phyloP scores from a whole-genome alignment of 64 coral and sea anemone genomes.

The Hydrozoanthus tunicans region DNA sequence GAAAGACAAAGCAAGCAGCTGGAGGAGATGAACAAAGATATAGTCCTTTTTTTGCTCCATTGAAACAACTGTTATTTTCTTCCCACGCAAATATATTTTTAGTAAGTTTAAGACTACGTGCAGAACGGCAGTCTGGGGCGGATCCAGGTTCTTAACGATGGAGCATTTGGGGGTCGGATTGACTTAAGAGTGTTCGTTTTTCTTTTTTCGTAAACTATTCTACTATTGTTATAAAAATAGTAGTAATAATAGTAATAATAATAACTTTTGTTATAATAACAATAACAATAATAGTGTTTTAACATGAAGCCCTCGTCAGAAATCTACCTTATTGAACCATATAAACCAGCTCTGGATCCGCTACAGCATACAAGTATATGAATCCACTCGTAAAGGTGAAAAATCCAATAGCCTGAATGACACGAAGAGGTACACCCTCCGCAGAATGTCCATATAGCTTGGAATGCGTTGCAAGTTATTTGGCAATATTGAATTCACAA shows the following conservation, averaged over 20 bases:
- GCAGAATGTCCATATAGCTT: neutral
- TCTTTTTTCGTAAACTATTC: too few species aligned
- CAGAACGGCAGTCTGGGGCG: neutral
- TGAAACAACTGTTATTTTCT: constrained; percentile 22
- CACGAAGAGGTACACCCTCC: neutral
- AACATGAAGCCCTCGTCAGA: neutral
- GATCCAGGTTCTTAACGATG: constrained; percentile 9
- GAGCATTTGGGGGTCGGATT: neutral
- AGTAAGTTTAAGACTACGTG: constrained; percentile 1
- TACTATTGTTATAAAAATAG: too few species aligned
- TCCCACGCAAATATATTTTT: constrained; percentile 1
- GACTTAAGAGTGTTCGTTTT: neutral
- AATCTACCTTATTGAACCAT: neutral
- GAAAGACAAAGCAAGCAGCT: constrained; percentile 60
- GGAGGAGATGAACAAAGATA: constrained; percentile 63
- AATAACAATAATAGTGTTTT: neutral
- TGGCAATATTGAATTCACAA: constrained; percentile 18
- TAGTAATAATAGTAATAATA: too few species aligned
- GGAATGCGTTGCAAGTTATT: neutral
- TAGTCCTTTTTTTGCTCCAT: neutral
- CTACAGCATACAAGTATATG: neutral
- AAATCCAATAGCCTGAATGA: too few species aligned
- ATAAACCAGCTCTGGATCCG: neutral
- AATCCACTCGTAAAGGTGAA: neutral
- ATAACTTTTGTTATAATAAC: too few species aligned